Conservation (phyloP, 2,113 vertebrate species). For the Galbula dea region DNA sequence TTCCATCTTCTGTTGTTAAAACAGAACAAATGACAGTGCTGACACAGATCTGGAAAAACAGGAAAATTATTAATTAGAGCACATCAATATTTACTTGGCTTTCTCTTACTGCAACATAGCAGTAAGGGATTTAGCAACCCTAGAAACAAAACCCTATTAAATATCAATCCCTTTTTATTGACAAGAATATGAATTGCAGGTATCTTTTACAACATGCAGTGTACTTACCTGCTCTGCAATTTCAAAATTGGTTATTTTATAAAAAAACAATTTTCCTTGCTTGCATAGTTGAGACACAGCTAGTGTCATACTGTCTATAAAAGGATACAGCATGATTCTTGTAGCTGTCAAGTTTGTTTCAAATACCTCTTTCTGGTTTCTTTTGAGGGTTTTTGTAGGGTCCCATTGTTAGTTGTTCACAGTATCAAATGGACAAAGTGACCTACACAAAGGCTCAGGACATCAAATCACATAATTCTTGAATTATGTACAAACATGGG, state of each 20-base stretch:
- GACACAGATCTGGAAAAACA: background rate
- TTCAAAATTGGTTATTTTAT: background rate
- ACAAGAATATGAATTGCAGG: background rate
- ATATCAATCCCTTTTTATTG: background rate
- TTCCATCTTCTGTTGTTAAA: background rate
- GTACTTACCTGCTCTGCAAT: background rate
- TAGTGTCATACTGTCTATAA: background rate
- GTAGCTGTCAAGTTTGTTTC: background rate
- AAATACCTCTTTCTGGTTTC: background rate
- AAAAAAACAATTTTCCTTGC: background rate
- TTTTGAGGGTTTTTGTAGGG: fast-evolving
- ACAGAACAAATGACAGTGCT: background rate
- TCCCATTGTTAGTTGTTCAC: background rate
- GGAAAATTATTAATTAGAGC: background rate
- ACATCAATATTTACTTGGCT: background rate
- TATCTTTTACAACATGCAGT: background rate
- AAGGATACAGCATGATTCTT: background rate
- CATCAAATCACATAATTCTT: background rate
- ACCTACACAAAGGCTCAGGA: background rate
- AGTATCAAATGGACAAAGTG: background rate
- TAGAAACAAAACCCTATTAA: background rate
- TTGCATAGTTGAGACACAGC: background rate
- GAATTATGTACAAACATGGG: background rate
- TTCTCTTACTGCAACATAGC: background rate
- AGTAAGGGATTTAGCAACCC: background rate